Conservation (phyloP, 2,113 vertebrate species). For the Engystomops pustulosus region DNA sequence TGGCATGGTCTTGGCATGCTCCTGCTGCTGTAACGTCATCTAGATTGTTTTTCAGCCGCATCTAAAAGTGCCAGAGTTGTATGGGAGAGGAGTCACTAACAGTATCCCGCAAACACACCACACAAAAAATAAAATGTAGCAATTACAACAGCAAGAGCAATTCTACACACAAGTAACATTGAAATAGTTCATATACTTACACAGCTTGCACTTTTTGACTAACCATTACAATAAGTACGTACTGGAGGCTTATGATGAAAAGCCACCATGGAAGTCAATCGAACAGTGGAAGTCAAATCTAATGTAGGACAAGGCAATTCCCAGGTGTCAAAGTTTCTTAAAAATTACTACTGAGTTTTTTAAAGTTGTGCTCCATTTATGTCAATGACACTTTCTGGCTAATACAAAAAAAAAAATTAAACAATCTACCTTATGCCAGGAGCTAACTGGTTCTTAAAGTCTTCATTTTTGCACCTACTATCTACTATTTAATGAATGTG, state of each 20-base stretch:
- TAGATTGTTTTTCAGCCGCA: constrained; percentile 61
- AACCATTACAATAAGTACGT: not conserved
- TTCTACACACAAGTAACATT: not conserved
- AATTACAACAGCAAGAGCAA: not conserved
- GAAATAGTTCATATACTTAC: not conserved
- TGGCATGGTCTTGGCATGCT: constrained; percentile 59
- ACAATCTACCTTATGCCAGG: too few relatives aligned
- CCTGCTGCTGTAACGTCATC: constrained; percentile 59
- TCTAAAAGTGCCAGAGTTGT: constrained; percentile 60
- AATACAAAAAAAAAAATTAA: too few relatives aligned
- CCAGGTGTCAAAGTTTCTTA: too few relatives aligned
- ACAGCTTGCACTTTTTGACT: not conserved
- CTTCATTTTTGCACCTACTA: too few relatives aligned
- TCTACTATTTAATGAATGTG: too few relatives aligned
- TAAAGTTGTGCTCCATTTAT: too few relatives aligned
- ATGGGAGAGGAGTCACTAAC: constrained; percentile 52
- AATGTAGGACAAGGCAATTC: not conserved
- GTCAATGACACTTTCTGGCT: too few relatives aligned
- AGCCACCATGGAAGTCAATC: too few relatives aligned
- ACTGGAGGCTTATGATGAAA: too few relatives aligned
- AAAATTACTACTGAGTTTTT: too few relatives aligned
- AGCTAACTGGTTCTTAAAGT: too few relatives aligned
- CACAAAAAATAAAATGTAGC: constrained; percentile 2
- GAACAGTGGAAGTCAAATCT: too few relatives aligned
- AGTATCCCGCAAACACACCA: constrained; percentile 35